Base-by-base conservation (phyloP, 1,140 invertebrate species). In the Zaprionus lachaisei region DNA sequence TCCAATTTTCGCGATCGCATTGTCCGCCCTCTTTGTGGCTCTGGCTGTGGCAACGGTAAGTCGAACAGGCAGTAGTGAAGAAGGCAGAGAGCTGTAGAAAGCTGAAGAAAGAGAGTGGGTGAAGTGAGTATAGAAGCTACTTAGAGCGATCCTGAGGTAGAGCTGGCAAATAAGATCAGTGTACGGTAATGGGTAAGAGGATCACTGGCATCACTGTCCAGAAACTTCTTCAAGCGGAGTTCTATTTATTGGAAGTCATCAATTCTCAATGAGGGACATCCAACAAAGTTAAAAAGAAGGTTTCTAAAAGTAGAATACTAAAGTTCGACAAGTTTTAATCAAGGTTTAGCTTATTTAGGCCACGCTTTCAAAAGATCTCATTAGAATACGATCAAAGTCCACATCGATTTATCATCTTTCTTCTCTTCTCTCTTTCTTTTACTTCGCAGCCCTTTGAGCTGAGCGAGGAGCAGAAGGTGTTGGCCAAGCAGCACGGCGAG, bases 401-500 rank as follows among this genome's bases (percentile, higher is more conserved):
- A 12, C 37, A 22, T 17, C 17, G 3, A 22, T 24, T 1, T 11
- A 17, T 15, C 4, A n/a, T 20, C 1, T 22, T 20, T 1, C 20
- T 20, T 20, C 1, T 20, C 1, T 20, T 20, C 20, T 20, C 1
- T 20, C 20, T 20, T 20, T 11, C 0, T 41, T n/a, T 9, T 9
- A n/a, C 5, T 1, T 15, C 9, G n/a, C 38, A 89, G 86, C 71
- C 85, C 34, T 2, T 90, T 24, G 73, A 90, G 15, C 65, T 91
- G 37, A 82, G 55, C 55, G 85, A 91, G 7, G 80, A 91, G 0
- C 85, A 91, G 24, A 90, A 91, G 66, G 44, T 22, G 5, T 7
- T 80, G 58, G 83, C 79, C 72, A 86, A 90, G 47, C 70, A 91
- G 67, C 63, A 83, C 57, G 71, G 70, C 15, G 86, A 91, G 5